These are phyloP conservation scores for Diploptera punctata DNA, from an alignment of 2,888 invertebrate species.

Conservation along the genomic window DNA sequence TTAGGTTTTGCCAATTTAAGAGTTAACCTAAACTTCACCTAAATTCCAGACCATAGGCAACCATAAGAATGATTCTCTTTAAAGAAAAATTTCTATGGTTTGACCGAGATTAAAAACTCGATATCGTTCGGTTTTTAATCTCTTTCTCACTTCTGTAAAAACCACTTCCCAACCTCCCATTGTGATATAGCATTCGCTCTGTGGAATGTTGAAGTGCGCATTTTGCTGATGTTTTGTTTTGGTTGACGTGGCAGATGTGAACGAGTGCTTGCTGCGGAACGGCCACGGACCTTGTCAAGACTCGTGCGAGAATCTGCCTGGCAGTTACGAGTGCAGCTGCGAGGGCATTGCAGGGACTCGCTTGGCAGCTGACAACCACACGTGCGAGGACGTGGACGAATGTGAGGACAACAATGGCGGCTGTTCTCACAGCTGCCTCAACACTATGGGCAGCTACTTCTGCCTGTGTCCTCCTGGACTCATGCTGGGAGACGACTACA, in stretches of 20 bases:
- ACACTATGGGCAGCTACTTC: slow-evolving; percentile 62
- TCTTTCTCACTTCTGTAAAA: no score
- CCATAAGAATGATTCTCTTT: no score
- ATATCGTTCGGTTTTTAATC: no score
- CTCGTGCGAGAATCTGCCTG: slow-evolving; percentile 63
- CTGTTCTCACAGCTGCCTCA: slow-evolving; percentile 66
- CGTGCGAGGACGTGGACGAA: slow-evolving; percentile 63
- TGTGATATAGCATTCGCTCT: no score
- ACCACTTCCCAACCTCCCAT: no score
- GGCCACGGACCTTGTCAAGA: slow-evolving; percentile 71
- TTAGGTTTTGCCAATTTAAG: no score
- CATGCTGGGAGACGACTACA: slow-evolving; percentile 55
- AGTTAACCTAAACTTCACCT: no score
- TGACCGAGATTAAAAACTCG: no score
- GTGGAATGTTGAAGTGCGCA: no score
- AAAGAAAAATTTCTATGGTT: no score
- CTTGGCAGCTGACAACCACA: slow-evolving; percentile 62
- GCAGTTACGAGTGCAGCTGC: slow-evolving; percentile 66
- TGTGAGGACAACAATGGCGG: slow-evolving; percentile 61
- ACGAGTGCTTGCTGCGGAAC: slow-evolving; percentile 67
- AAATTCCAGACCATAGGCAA: no score
- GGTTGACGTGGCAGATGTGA: slow-evolving; percentile 57
- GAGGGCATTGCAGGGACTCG: slow-evolving; percentile 63
- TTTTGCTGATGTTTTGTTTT: neutral
- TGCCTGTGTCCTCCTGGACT: slow-evolving; percentile 69